Conservation (phyloP, 1,140 invertebrate species). For the Papilio dardanus region DNA sequence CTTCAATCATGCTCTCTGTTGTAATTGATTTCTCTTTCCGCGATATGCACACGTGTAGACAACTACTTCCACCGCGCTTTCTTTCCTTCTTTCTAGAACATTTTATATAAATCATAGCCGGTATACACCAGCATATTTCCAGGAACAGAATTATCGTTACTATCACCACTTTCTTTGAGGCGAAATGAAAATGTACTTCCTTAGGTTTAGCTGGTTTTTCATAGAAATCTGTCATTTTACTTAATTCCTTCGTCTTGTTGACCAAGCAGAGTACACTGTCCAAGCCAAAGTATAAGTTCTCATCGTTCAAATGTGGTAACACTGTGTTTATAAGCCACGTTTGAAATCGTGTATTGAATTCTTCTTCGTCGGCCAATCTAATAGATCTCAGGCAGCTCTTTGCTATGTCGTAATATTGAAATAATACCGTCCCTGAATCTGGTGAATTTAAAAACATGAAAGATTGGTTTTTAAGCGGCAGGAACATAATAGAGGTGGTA, state of each 20-base stretch:
- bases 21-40: slow-evolving; percentile 13
- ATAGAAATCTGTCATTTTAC: slow-evolving; percentile 40
- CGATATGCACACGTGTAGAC: slow-evolving; percentile 1
- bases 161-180: slow-evolving; percentile 59
- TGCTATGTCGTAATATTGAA: slow-evolving; percentile 64
- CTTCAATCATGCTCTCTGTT: background rate
- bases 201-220: slow-evolving; percentile 40
- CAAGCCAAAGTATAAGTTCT: slow-evolving; percentile 61
- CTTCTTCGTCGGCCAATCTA: slow-evolving; percentile 34
- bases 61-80: slow-evolving; percentile 2
- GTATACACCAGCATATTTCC: slow-evolving; percentile 70
- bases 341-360: slow-evolving; percentile 66
- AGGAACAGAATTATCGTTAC: slow-evolving; percentile 59
- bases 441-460: slow-evolving; percentile 53
- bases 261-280: slow-evolving; percentile 59
- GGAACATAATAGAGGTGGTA: slow-evolving; percentile 55
- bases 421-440: slow-evolving; percentile 49
- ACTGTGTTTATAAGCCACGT: slow-evolving; percentile 59
- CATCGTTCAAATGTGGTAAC: slow-evolving; percentile 65
- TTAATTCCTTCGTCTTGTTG: slow-evolving; percentile 53
- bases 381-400: slow-evolving; percentile 52
- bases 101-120: slow-evolving; percentile 55
- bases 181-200: slow-evolving; percentile 38
- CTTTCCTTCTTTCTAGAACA: slow-evolving; percentile 45
- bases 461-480: slow-evolving; percentile 63